Evolutionary conservation across 2,113 vertebrate species (phyloP).

Genomic region (Felis chaus): DNA sequence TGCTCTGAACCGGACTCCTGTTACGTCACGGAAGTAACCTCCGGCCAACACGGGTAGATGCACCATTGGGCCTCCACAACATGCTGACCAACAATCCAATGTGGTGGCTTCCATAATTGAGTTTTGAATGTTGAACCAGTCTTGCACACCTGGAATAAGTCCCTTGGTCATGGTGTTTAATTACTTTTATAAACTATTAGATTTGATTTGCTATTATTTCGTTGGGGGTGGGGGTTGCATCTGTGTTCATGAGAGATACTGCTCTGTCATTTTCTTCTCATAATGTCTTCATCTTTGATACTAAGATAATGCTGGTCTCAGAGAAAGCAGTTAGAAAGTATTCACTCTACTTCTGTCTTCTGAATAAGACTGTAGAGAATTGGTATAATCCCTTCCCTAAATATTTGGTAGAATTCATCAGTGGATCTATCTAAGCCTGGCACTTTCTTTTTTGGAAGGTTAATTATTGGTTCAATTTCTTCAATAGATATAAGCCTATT

Average conservation of each 20-base stretch:
- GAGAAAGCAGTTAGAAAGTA: neutral
- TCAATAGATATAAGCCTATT: neutral
- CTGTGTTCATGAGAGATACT: neutral
- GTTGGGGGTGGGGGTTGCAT: neutral
- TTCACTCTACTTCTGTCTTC: neutral
- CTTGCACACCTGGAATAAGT: neutral
- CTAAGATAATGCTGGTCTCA: neutral
- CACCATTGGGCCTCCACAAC: too few species aligned
- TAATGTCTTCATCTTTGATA: neutral
- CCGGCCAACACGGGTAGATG: neutral
- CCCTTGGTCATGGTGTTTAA: neutral
- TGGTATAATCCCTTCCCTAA: neutral
- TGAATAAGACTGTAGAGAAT: neutral
- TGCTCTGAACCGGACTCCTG: neutral
- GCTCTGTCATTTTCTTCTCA: neutral
- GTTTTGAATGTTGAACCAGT: neutral
- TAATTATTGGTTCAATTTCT: neutral
- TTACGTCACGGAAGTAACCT: too few species aligned
- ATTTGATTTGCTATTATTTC: neutral
- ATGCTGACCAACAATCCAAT: fast-evolving
- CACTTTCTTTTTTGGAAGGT: neutral
- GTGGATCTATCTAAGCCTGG: neutral
- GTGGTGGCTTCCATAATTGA: neutral
- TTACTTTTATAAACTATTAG: neutral
- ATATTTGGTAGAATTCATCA: neutral